Evolutionary conservation across 2,888 invertebrate genomes (phyloP).

Genomic region (Pollenia labialis): DNA sequence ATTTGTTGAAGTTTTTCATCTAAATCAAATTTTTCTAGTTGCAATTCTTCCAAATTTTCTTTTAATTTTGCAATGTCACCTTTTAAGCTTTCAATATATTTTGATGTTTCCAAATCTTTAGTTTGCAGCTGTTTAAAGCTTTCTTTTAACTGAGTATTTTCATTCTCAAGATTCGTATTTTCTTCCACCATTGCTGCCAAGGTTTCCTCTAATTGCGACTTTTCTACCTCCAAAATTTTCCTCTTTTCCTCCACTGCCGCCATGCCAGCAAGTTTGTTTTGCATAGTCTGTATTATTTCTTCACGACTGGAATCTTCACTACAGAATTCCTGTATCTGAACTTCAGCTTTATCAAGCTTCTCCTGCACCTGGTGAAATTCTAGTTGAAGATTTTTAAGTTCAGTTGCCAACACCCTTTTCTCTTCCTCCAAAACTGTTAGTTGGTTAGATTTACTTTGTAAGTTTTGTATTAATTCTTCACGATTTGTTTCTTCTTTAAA

Average conservation of each 20-base stretch:
- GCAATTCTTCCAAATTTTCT: background rate
- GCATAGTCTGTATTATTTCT: slow-evolving; percentile 54
- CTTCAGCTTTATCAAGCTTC: slow-evolving; percentile 62
- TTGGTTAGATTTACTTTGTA: slow-evolving; percentile 46
- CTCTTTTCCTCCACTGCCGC: slow-evolving; percentile 40
- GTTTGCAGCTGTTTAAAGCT: slow-evolving; percentile 61
- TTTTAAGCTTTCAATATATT: slow-evolving; percentile 8
- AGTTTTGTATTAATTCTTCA: slow-evolving; percentile 40
- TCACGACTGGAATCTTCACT: slow-evolving; percentile 49
- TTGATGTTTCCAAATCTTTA: background rate
- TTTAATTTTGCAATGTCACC: slow-evolving; percentile 4
- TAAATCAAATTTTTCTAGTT: slow-evolving; percentile 20
- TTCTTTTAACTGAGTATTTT: slow-evolving; percentile 46
- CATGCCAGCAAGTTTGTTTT: slow-evolving; percentile 59
- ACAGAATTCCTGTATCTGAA: slow-evolving; percentile 57
- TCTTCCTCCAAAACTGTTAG: slow-evolving; percentile 34
- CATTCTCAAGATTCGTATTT: background rate
- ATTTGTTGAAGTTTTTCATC: slow-evolving; percentile 34
- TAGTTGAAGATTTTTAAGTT: slow-evolving; percentile 34
- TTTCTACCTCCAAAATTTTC: background rate
- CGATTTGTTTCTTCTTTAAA: slow-evolving; percentile 20
- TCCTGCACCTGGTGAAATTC: slow-evolving; percentile 28
- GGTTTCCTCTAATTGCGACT: slow-evolving; percentile 34
- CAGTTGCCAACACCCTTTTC: slow-evolving; percentile 31
- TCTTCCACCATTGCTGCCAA: slow-evolving; percentile 29